Evolutionary conservation across 2,888 invertebrate genomes (phyloP).

Genomic region (Tetragnatha montana): DNA sequence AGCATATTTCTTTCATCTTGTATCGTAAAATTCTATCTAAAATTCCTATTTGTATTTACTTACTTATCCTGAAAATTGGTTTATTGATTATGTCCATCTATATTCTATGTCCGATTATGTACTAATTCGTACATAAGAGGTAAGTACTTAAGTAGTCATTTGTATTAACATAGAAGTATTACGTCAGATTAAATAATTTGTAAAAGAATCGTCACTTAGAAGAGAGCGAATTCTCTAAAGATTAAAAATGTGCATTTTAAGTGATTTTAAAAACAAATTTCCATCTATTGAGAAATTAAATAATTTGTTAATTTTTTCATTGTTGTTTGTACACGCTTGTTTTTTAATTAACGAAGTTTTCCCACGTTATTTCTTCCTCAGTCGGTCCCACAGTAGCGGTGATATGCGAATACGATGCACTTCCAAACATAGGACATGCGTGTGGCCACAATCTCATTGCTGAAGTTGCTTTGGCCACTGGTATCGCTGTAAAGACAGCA

Average conservation of each 20-base stretch:
- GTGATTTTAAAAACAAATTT: no score
- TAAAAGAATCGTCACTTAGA: no score
- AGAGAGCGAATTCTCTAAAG: no score
- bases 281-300: no score
- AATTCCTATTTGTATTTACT: neutral
- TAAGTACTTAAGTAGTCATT: no score
- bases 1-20: neutral
- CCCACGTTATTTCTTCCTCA: neutral
- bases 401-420: conserved; percentile 76
- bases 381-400: conserved; percentile 73
- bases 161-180: no score
- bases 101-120: no score
- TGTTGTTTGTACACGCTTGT: neutral
- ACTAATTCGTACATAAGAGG: no score
- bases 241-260: no score
- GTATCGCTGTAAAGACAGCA: conserved; percentile 72
- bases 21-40: neutral
- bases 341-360: neutral
- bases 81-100: no score
- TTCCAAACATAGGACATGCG: conserved; percentile 76
- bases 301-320: neutral
- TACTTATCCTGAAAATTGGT: neutral
- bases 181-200: no score
- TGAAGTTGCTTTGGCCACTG: conserved; percentile 75
- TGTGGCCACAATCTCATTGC: conserved; percentile 77